Evolutionary conservation across 2,797 vertebrate species (phyloP), one percentile per base, ranked within the genome.

Genomic region (Alca torda): DNA sequence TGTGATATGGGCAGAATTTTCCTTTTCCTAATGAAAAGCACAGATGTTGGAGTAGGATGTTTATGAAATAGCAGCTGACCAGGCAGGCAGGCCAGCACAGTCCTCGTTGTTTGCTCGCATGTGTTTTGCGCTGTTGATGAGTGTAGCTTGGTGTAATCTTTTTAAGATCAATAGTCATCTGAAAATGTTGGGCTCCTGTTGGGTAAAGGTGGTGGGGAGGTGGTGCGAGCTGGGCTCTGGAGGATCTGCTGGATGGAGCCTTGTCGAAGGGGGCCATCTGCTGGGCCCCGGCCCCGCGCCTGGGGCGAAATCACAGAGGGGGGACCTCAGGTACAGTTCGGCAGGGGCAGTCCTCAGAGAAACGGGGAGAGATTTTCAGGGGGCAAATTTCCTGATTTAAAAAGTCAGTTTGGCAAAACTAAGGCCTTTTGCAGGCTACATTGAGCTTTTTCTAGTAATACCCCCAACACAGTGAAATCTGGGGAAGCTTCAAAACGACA

Each of bases 251-350:
- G 0, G 0, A 33, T 37, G 56, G 63, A 96, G 63, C 43, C 65
- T 93, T 96, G 72, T 96, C 86, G 75, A 78, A 97, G 94, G 75
- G 87, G 85, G 94, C 96, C 96, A 95, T 84, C 97, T 97, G 3
- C 88, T 95, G 97, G 96, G 93, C 84, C 92, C 64, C 15, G 9
- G 45, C 68, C 53, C 65, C 0, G 0, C 26, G 53, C 76, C 51
- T 50, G 31, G 85, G 76, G 51, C 13, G 21, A 19, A 73, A 73
- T 21, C 63, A 46, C 46, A 0, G 2, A 59, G 41, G 10, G 64
- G 59, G 37, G 85, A 54, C 51, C n/a, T 73, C 39, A 30, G 78
- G 35, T 56, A 12, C 70, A 72, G 23, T 53, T 72, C 11, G 17
- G 20, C 50, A 57, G 50, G 46, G 25, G n/a, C 2, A 0, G 3